phyloP scores from a whole-genome alignment of 2,888 invertebrate genomes.

The Bibio marci region DNA sequence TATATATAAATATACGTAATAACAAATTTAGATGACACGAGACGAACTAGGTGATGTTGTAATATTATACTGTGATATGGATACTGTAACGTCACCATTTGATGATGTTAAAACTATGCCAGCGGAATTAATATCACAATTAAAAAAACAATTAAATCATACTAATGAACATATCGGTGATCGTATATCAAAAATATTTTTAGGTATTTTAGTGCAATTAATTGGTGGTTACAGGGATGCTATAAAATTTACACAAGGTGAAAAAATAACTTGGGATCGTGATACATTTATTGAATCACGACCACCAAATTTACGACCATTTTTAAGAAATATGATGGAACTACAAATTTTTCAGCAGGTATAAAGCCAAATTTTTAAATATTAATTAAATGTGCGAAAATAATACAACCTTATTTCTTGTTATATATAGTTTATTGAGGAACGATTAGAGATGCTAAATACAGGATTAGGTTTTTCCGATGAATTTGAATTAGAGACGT shows the following conservation, averaged over 20 bases:
- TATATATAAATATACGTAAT: too few species aligned
- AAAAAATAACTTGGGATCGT: constrained; percentile 67
- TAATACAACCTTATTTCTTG: too few species aligned
- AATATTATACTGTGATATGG: constrained; percentile 81
- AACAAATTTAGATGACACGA: constrained; percentile 34
- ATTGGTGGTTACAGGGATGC: constrained; percentile 93
- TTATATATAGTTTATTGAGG: constrained; percentile 65
- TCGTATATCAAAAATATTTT: constrained; percentile 81
- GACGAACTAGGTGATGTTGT: constrained; percentile 89
- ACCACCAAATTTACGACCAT: constrained; percentile 69
- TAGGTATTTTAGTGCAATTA: constrained; percentile 72
- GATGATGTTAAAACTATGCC: constrained; percentile 83
- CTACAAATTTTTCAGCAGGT: constrained; percentile 92
- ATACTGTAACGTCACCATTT: constrained; percentile 71
- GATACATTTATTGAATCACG: constrained; percentile 79
- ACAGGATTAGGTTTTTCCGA: constrained; percentile 86
- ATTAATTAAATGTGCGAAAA: neutral
- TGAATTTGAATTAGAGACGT: constrained; percentile 86
- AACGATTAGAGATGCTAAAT: constrained; percentile 79
- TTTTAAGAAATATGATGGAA: constrained; percentile 76
- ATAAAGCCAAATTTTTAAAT: constrained; percentile 10
- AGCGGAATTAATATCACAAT: constrained; percentile 58
- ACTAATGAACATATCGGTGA: constrained; percentile 62
- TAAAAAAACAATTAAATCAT: constrained; percentile 26
- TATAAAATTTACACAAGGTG: constrained; percentile 53